Evolutionary conservation across 2,888 invertebrate genomes (phyloP).

Genomic region (Xiphydria camelus): DNA sequence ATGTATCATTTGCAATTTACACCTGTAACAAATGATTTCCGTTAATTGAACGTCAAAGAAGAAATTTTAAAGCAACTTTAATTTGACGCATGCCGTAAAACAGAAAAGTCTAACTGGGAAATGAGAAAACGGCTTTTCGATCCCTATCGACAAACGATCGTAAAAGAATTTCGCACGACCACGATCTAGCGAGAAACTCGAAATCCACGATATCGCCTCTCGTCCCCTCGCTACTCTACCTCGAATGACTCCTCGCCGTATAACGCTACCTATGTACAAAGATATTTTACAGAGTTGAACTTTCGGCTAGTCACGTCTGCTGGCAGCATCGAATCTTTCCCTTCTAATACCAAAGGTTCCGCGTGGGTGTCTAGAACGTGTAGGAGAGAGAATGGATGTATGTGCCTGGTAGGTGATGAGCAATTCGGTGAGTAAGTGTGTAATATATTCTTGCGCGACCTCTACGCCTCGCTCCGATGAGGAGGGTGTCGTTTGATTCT

Average conservation of each 20-base stretch:
- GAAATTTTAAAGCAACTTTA: too few relatives aligned
- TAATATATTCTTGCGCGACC: background rate
- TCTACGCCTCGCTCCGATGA: background rate
- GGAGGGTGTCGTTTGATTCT: conserved; percentile 51
- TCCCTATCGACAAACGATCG: too few relatives aligned
- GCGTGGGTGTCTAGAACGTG: conserved; percentile 15
- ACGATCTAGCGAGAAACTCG: background rate
- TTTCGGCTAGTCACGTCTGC: conserved; percentile 32
- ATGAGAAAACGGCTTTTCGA: too few relatives aligned
- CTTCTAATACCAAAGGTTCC: conserved; percentile 44
- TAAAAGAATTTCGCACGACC: too few relatives aligned
- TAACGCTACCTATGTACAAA: background rate
- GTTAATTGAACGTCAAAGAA: too few relatives aligned
- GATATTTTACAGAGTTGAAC: conserved; percentile 46
- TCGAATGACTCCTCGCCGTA: background rate
- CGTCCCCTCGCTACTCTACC: background rate
- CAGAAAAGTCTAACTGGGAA: too few relatives aligned
- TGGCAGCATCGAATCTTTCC: conserved; percentile 34
- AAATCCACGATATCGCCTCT: background rate
- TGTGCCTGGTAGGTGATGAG: background rate
- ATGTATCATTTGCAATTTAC: too few relatives aligned
- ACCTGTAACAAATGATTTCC: too few relatives aligned
- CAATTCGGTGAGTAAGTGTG: background rate
- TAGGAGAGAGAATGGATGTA: background rate
- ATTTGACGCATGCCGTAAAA: too few relatives aligned